These are phyloP conservation scores for Caligus rogercresseyi DNA, from an alignment of 1,140 invertebrate species.

Conservation along the genomic window DNA sequence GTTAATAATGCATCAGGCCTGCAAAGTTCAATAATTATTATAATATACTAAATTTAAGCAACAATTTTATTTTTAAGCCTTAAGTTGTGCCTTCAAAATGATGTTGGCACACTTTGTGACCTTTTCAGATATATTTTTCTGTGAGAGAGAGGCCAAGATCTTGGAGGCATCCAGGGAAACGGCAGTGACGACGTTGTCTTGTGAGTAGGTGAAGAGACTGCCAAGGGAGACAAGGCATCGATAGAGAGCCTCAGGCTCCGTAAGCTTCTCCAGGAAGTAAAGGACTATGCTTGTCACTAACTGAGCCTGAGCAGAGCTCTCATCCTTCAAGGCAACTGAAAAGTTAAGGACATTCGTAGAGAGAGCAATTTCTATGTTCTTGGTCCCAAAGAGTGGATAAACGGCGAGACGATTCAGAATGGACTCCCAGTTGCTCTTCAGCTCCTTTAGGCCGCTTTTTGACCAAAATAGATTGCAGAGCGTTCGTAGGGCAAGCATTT, in stretches of 20 bases:
- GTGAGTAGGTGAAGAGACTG: neutral
- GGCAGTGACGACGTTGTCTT: neutral
- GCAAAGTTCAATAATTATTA: too few relatives aligned
- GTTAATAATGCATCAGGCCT: too few relatives aligned
- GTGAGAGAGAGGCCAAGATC: too few relatives aligned
- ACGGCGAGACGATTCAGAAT: neutral
- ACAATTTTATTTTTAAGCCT: too few relatives aligned
- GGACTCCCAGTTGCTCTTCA: constrained; percentile 17
- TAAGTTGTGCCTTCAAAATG: too few relatives aligned
- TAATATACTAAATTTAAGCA: too few relatives aligned
- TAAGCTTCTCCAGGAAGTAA: neutral
- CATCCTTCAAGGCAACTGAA: neutral
- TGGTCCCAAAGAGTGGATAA: neutral
- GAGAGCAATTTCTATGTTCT: neutral
- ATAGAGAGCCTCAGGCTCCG: neutral
- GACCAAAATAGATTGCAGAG: constrained; percentile 50
- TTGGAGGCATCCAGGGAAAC: neutral
- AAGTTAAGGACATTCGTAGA: neutral
- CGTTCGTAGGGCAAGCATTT: constrained; percentile 52
- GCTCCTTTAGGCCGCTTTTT: constrained; percentile 24
- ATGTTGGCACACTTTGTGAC: too few relatives aligned
- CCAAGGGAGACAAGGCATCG: neutral
- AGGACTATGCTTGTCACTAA: neutral
- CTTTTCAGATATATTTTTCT: too few relatives aligned
- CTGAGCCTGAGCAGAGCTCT: neutral